Conservation (phyloP, 2,113 vertebrate species). For the Bambusicola thoracicus region DNA sequence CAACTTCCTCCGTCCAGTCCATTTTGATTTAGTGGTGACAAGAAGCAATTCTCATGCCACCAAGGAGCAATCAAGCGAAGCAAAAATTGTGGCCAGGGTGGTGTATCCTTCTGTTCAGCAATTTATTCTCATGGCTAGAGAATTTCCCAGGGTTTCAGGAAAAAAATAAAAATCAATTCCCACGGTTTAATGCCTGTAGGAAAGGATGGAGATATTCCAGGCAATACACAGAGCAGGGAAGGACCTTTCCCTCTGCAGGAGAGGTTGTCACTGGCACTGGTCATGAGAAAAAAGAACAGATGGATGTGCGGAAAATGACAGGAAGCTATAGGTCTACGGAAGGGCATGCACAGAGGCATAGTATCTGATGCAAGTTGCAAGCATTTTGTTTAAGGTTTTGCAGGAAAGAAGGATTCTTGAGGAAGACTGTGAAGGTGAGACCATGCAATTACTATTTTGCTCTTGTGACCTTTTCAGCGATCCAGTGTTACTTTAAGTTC, state of each 20-base stretch:
- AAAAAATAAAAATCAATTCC: neutral
- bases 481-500: neutral
- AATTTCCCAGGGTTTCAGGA: neutral
- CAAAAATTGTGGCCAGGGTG: neutral
- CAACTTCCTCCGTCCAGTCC: neutral
- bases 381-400: neutral
- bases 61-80: neutral
- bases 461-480: neutral
- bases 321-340: neutral
- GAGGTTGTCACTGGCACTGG: neutral
- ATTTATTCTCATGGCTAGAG: neutral
- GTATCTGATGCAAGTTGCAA: neutral
- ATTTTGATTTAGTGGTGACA: neutral
- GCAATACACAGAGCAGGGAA: neutral
- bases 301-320: neutral
- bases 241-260: neutral
- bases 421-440: neutral
- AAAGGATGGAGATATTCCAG: neutral
- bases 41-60: neutral
- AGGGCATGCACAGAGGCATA: neutral
- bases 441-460: neutral
- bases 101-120: neutral
- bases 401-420: neutral
- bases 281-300: neutral
- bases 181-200: neutral